phyloP scores from a whole-genome alignment of 1,140 invertebrate genomes.

The Fopius arisanus region DNA sequence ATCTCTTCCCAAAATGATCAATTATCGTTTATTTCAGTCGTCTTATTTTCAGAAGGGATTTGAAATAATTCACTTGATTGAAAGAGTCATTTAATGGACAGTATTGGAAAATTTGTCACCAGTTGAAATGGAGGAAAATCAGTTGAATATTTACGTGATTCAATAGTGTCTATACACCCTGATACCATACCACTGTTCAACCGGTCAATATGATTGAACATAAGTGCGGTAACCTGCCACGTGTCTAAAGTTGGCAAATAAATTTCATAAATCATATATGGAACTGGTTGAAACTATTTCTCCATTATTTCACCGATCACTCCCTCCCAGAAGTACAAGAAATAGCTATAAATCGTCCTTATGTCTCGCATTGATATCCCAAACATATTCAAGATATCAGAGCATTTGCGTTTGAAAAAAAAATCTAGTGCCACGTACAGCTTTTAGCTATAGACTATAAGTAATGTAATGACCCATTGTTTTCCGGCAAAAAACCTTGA shows the following conservation, averaged over 20 bases:
- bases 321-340: no score
- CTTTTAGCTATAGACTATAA: not conserved
- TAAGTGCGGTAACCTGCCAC: no score
- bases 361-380: no score
- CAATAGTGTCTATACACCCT: no score
- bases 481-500: slow-evolving; percentile 64
- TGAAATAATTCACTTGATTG: not conserved
- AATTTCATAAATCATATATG: no score
- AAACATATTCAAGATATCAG: not conserved
- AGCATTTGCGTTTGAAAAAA: not conserved
- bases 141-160: not conserved
- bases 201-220: not conserved
- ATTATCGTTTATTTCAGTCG: not conserved
- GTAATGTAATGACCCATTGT: slow-evolving; percentile 61
- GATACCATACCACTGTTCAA: not conserved
- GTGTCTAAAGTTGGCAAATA: no score
- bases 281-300: no score
- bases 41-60: not conserved
- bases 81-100: not conserved
- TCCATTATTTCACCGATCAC: no score
- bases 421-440: not conserved
- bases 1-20: not conserved
- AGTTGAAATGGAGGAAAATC: not conserved
- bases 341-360: no score
- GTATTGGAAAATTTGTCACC: not conserved